Evolutionary conservation across 1,140 invertebrate species (phyloP).

Genomic region (Panagrolaimus sp.): DNA sequence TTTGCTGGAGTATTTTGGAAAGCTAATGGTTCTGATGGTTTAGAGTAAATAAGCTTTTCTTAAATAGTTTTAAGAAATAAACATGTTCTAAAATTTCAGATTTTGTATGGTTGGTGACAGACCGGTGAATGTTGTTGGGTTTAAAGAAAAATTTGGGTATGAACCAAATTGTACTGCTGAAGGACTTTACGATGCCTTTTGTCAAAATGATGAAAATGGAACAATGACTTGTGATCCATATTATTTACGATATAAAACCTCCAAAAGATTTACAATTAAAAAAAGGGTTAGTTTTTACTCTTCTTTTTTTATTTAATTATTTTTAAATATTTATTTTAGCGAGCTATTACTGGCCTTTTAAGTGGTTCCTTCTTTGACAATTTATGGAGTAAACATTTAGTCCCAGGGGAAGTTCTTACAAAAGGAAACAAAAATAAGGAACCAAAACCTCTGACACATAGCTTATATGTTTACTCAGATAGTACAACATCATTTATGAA

Average conservation of each 20-base stretch:
- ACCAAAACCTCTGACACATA: conserved; percentile 62
- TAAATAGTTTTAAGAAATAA: too few species aligned
- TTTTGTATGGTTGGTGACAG: conserved; percentile 85
- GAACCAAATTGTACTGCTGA: conserved; percentile 64
- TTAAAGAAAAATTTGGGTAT: conserved; percentile 68
- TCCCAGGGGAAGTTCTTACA: conserved; percentile 71
- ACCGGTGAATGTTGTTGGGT: conserved; percentile 68
- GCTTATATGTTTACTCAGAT: conserved; percentile 73
- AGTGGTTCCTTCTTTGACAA: conserved; percentile 72
- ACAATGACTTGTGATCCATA: conserved; percentile 70
- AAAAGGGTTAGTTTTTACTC: neutral
- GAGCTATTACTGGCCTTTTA: conserved; percentile 72
- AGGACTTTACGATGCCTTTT: conserved; percentile 64
- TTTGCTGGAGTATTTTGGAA: conserved; percentile 92
- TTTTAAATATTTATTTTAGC: conserved; percentile 62
- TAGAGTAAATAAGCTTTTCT: conserved; percentile 69
- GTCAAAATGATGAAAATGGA: conserved; percentile 60
- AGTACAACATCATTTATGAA: conserved; percentile 93
- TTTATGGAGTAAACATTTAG: conserved; percentile 63
- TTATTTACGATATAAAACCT: conserved; percentile 60
- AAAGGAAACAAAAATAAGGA: conserved; percentile 70
- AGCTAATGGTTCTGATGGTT: conserved; percentile 77
- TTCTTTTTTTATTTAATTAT: neutral
- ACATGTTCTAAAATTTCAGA: conserved; percentile 65
- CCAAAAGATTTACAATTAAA: conserved; percentile 1